Evolutionary conservation across 2,113 vertebrate genomes (phyloP).

Genomic region (Trinectes maculatus): DNA sequence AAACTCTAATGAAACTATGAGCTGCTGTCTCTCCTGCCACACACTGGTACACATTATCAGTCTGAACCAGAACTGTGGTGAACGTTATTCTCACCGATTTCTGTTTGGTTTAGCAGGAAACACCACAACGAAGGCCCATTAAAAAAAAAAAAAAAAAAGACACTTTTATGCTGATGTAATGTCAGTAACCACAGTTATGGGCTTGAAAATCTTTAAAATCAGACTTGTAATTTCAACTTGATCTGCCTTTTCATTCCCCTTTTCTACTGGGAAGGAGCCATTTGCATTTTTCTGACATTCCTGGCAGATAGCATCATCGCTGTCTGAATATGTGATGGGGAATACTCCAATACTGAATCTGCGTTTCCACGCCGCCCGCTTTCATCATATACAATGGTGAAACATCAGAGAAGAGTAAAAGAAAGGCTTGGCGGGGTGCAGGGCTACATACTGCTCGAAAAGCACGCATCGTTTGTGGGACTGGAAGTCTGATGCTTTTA

Average conservation of each 20-base stretch:
- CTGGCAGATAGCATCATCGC: slow-evolving; percentile 21
- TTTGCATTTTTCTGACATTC: slow-evolving; percentile 36
- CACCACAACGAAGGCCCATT: too few relatives aligned
- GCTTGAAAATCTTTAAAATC: background rate
- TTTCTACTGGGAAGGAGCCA: slow-evolving; percentile 6
- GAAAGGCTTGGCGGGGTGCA: slow-evolving; percentile 1
- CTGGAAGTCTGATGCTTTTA: slow-evolving; percentile 42
- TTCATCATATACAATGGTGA: slow-evolving; percentile 60
- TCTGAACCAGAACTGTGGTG: background rate
- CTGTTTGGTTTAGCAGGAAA: background rate
- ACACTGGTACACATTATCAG: too few relatives aligned
- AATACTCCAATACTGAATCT: slow-evolving; percentile 33
- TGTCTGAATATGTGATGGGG: background rate
- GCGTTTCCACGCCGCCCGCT: slow-evolving; percentile 25
- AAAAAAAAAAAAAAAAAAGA: background rate
- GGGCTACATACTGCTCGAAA: background rate
- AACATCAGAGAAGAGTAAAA: slow-evolving; percentile 48
- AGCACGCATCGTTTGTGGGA: slow-evolving; percentile 37
- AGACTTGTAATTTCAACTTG: slow-evolving; percentile 5
- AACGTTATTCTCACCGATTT: background rate
- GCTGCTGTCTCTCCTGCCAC: too few relatives aligned
- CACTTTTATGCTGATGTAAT: background rate
- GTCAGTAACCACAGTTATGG: background rate
- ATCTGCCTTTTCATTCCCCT: slow-evolving; percentile 14
- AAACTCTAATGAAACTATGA: too few relatives aligned